These are phyloP conservation scores for Epirrhoe alternata DNA, from an alignment of 2,888 invertebrate genomes.

Conservation along the genomic window DNA sequence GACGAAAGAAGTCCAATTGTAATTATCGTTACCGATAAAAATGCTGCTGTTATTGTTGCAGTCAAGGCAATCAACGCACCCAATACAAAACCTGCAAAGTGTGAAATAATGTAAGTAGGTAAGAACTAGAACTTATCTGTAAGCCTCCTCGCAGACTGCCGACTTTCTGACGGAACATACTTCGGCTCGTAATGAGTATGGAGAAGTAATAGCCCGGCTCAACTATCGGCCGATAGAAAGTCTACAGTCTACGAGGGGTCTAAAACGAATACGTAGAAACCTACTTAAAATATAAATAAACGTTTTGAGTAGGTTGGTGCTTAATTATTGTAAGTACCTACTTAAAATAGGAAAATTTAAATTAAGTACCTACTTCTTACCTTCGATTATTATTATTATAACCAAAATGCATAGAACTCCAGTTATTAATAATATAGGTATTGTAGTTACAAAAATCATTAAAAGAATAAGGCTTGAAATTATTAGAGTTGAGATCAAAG, in stretches of 20 bases:
- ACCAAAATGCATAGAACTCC: constrained; percentile 49
- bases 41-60: constrained; percentile 19
- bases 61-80: constrained; percentile 35
- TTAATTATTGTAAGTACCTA: background rate
- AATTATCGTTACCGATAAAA: constrained; percentile 12
- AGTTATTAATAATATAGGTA: constrained; percentile 46
- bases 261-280: too few species aligned
- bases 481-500: constrained; percentile 55
- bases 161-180: too few species aligned
- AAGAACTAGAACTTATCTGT: too few species aligned
- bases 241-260: too few species aligned
- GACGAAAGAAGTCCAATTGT: constrained; percentile 9
- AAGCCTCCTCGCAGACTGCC: too few species aligned
- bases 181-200: too few species aligned
- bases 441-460: constrained; percentile 45
- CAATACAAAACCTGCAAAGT: constrained; percentile 49
- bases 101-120: constrained; percentile 11
- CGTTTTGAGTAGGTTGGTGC: too few species aligned
- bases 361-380: constrained; percentile 44
- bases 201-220: too few species aligned
- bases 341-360: too few species aligned
- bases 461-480: constrained; percentile 42
- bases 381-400: constrained; percentile 61
- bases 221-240: too few species aligned
- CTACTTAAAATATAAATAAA: background rate